Conservation (phyloP, 2,888 invertebrate species). For the Hypena proboscidalis region DNA sequence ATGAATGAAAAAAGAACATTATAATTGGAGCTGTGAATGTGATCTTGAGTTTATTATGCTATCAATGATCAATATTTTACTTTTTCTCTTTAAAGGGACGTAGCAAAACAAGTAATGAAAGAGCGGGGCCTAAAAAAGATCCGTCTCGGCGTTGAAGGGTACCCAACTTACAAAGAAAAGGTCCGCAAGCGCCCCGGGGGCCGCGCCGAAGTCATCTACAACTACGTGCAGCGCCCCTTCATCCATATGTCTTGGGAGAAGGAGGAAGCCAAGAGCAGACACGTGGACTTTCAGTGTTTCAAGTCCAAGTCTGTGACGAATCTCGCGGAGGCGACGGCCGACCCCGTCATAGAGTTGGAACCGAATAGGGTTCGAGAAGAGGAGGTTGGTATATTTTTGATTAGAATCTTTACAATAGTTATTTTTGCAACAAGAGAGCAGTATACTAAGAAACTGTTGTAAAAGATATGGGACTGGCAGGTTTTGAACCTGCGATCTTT, state of each 20-base stretch:
- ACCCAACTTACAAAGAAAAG: constrained; percentile 99
- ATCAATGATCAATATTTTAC: too few species aligned
- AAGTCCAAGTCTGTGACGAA: constrained; percentile 99
- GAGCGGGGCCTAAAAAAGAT: constrained; percentile 99
- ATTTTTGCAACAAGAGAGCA: too few species aligned
- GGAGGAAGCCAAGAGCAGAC: constrained; percentile 99
- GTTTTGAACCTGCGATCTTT: too few species aligned
- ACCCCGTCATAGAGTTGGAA: constrained; percentile 90
- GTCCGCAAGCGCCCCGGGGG: constrained; percentile 98
- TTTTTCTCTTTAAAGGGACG: constrained; percentile 87
- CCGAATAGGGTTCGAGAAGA: constrained; percentile 69
- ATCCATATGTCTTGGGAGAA: constrained; percentile 99
- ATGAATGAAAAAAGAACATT: too few species aligned
- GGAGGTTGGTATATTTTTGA: too few species aligned
- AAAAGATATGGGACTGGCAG: too few species aligned
- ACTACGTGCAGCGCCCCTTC: constrained; percentile 99
- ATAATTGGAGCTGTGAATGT: too few species aligned
- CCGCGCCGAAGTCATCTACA: constrained; percentile 98
- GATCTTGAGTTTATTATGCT: too few species aligned
- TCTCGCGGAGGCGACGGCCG: constrained; percentile 97
- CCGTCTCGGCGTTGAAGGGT: constrained; percentile 98
- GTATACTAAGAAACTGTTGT: too few species aligned
- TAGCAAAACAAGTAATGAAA: constrained; percentile 99
- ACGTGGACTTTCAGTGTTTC: constrained; percentile 99
- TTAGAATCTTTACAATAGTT: too few species aligned